phyloP scores from a whole-genome alignment of 2,888 invertebrate species.

The Timema podura region DNA sequence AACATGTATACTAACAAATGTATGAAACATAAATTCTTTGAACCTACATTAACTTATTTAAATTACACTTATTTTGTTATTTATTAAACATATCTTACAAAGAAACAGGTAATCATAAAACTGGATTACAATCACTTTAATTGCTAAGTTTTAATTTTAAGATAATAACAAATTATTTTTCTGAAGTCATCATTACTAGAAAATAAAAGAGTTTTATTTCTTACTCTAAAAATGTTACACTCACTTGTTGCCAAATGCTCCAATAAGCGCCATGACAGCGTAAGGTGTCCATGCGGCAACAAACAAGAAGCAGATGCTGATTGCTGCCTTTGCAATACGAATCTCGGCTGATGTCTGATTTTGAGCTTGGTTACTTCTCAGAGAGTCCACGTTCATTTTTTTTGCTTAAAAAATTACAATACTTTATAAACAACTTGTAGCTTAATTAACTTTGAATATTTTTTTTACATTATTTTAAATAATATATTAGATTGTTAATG shows the following conservation, averaged over 20 bases:
- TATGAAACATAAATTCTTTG: too few species aligned
- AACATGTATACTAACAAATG: too few species aligned
- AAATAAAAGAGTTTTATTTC: too few species aligned
- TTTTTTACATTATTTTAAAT: not conserved
- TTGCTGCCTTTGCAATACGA: slow-evolving; percentile 82
- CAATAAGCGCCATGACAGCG: slow-evolving; percentile 74
- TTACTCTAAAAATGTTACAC: too few species aligned
- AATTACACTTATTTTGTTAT: too few species aligned
- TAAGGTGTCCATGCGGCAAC: slow-evolving; percentile 90
- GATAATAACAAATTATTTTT: too few species aligned
- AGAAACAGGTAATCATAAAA: too few species aligned
- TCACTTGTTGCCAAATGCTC: slow-evolving; percentile 73
- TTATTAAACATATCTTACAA: too few species aligned
- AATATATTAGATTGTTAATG: too few species aligned
- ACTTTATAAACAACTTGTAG: not conserved
- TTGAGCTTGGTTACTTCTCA: slow-evolving; percentile 66
- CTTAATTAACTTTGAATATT: not conserved
- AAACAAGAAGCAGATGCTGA: slow-evolving; percentile 80
- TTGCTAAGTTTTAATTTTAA: too few species aligned
- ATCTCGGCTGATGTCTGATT: slow-evolving; percentile 68
- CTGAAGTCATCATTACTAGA: not conserved
- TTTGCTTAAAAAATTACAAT: slow-evolving; percentile 52
- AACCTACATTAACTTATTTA: too few species aligned
- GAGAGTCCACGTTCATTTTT: slow-evolving; percentile 86
- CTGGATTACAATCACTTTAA: too few species aligned